phyloP scores from a whole-genome alignment of 2,797 vertebrate species.

The Pogonophryne albipinna region DNA sequence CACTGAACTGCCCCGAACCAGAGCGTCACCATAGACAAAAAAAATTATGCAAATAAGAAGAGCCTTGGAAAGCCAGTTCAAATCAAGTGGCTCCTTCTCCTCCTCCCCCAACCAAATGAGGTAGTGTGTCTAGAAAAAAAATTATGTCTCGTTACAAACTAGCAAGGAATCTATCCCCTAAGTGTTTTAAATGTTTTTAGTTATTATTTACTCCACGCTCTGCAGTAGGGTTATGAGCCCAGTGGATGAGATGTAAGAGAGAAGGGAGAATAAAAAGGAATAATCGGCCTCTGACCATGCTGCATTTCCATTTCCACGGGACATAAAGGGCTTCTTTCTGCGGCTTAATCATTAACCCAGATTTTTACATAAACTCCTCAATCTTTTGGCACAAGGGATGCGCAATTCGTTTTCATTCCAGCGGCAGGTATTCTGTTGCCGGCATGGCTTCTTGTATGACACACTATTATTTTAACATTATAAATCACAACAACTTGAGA shows the following conservation, averaged over 20 bases:
- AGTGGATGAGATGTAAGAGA: constrained; percentile 30
- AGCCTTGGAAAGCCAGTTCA: constrained; percentile 84
- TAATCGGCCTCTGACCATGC: constrained; percentile 60
- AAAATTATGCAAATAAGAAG: constrained; percentile 98
- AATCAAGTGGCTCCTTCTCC: constrained; percentile 77
- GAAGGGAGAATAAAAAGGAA: constrained; percentile 62
- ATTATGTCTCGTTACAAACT: constrained; percentile 50
- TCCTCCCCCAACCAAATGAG: constrained; percentile 78
- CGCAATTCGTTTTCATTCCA: constrained; percentile 34
- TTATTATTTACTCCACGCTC: constrained; percentile 55
- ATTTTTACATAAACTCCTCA: constrained; percentile 48
- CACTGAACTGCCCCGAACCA: constrained; percentile 90
- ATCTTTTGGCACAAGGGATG: constrained; percentile 35
- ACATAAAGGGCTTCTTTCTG: constrained; percentile 74
- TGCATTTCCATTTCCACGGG: constrained; percentile 70
- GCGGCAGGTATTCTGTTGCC: constrained; percentile 2
- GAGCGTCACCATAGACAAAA: constrained; percentile 94
- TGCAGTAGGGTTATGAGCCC: constrained; percentile 44
- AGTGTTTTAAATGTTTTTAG: constrained; percentile 47
- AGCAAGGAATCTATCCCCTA: constrained; percentile 22
- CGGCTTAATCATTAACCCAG: constrained; percentile 78
- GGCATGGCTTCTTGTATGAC: constrained; percentile 1
- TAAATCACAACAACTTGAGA: constrained; percentile 40
- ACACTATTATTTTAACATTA: constrained; percentile 2
- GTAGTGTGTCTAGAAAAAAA: constrained; percentile 45